Base-by-base conservation (phyloP, 2,113 vertebrate species). In the Festucalex cinctus region DNA sequence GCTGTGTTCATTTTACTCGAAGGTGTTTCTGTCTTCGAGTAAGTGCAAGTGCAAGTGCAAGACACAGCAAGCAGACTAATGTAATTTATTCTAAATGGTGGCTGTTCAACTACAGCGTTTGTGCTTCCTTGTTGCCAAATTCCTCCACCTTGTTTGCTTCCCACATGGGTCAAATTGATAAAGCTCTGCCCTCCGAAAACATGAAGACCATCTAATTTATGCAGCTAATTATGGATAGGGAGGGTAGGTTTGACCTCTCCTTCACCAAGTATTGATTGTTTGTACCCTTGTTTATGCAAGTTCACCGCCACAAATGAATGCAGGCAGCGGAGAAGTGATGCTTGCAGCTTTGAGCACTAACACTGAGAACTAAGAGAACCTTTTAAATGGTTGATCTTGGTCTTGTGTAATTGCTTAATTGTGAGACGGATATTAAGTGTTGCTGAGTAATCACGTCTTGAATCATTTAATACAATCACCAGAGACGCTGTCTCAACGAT, bases 211-310 rank as follows among this genome's bases (percentile, higher is more conserved):
- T 64, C 32, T 46, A 68, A 66, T 66, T 49, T 43, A 62, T 64
- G 5, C 20, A n/a, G 65, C 26, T 76, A 66, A 75, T 79, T 75
- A 70, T 16, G 20, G 39, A 0, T 9, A 20, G 49, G 58, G 32
- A 6, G 14, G 57, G 62, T 26, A 48, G 19, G 43, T 14, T 48
- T 53, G 71, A 78, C 73, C 71, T 88, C 75, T 80, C 49, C 71
- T 63, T 71, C 69, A 72, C 58, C 65, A 73, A 16, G 54, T 76
- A 80, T 82, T 58, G 82, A 84, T 81, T 36, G 46, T 71, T 83
- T 73, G 13, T 69, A 65, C 51, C 66, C 46, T 73, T 65, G 62
- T 81, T 77, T 70, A 39, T 70, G 41, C 39, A 77, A 73, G 65
- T 73, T 81, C 24, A 69, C 3, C 2, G 39, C 66, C 36, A 61